These are phyloP conservation scores for Glossosoma conforme DNA, from an alignment of 1,140 invertebrate species.

Conservation along the genomic window DNA sequence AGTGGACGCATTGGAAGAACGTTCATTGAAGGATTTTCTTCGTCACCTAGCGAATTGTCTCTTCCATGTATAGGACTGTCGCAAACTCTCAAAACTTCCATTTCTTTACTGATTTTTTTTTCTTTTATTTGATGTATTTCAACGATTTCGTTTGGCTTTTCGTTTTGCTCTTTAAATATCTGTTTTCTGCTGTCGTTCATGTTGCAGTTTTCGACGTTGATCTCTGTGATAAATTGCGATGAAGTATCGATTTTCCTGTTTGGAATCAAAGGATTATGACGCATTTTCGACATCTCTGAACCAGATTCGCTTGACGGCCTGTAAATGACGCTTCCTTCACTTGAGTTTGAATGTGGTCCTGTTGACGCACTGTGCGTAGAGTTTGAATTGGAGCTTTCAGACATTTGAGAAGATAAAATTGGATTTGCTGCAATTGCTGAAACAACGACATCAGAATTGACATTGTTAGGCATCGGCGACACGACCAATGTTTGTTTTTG, in stretches of 20 bases:
- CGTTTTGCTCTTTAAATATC: slow-evolving; percentile 3
- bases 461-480: slow-evolving; percentile 67
- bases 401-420: slow-evolving; percentile 47
- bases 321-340: slow-evolving; percentile 65
- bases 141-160: slow-evolving; percentile 22
- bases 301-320: slow-evolving; percentile 63
- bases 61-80: slow-evolving; percentile 47
- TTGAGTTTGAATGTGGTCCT: slow-evolving; percentile 60
- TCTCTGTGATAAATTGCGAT: slow-evolving; percentile 45
- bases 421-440: slow-evolving; percentile 33
- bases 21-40: slow-evolving; percentile 74
- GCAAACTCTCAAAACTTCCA: slow-evolving; percentile 39
- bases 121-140: slow-evolving; percentile 13
- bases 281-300: slow-evolving; percentile 52
- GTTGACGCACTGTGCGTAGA: slow-evolving; percentile 55
- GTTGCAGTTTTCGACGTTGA: slow-evolving; percentile 46
- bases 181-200: slow-evolving; percentile 39
- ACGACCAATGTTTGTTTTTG: slow-evolving; percentile 64
- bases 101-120: slow-evolving; percentile 20
- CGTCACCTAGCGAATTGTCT: slow-evolving; percentile 58
- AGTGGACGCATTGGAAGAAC: slow-evolving; percentile 92
- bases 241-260: slow-evolving; percentile 55
- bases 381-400: slow-evolving; percentile 56
- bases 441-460: slow-evolving; percentile 36
- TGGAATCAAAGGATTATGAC: slow-evolving; percentile 42